phyloP scores from a whole-genome alignment of 2,113 vertebrate genomes.

The Hippopotamus amphibius region DNA sequence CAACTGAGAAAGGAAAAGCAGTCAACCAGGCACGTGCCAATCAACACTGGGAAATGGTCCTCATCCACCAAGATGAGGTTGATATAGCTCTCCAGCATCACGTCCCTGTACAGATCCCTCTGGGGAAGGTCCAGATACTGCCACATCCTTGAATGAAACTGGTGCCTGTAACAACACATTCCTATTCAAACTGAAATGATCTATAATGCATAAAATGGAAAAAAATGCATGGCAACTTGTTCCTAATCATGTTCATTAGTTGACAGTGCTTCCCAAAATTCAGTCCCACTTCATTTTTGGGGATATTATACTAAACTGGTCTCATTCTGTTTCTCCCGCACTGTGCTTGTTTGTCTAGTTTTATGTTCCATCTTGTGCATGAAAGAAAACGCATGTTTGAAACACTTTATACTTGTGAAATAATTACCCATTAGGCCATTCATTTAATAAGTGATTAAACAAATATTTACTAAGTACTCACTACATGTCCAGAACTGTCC shows the following conservation, averaged over 20 bases:
- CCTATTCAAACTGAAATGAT: neutral
- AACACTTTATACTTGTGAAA: neutral
- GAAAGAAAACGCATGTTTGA: neutral
- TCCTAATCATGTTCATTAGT: neutral
- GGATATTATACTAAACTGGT: neutral
- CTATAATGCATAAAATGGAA: neutral
- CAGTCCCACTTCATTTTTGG: neutral
- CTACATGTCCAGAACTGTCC: neutral
- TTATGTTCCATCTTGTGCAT: neutral
- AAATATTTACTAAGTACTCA: neutral
- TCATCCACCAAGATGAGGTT: slow-evolving; percentile 47
- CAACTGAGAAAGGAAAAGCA: neutral
- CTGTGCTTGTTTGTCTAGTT: neutral
- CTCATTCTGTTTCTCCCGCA: neutral
- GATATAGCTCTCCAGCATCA: slow-evolving; percentile 33
- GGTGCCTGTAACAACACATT: slow-evolving; percentile 10
- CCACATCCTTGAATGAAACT: slow-evolving; percentile 30
- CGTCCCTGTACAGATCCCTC: neutral
- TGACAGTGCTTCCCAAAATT: neutral
- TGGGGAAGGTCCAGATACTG: neutral
- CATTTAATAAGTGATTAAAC: neutral
- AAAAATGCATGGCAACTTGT: neutral
- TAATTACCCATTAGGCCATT: neutral
- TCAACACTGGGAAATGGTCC: neutral
- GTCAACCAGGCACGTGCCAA: neutral